phyloP scores from a whole-genome alignment of 2,113 vertebrate species.

The Boulengeromyrus knoepffleri region DNA sequence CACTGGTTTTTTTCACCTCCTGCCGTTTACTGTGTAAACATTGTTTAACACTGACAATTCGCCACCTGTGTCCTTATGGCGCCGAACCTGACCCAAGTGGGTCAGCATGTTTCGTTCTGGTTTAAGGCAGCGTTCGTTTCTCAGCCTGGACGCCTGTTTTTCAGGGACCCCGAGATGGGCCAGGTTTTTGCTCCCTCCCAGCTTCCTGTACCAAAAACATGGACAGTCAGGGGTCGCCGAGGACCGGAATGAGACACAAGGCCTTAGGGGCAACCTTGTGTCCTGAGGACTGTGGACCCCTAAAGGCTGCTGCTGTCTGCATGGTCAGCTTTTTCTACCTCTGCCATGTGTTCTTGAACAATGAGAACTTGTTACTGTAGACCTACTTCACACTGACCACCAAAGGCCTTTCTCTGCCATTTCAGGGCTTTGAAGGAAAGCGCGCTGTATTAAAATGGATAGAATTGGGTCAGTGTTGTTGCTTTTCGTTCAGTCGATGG shows the following conservation, averaged over 20 bases:
- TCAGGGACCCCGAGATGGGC: neutral
- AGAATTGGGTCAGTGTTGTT: neutral
- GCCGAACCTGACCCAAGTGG: neutral
- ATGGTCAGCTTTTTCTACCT: neutral
- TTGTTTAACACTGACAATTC: neutral
- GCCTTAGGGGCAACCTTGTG: neutral
- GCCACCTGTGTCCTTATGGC: neutral
- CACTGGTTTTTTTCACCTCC: neutral
- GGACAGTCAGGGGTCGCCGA: neutral
- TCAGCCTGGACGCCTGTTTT: neutral
- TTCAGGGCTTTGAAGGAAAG: neutral
- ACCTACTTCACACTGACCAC: neutral
- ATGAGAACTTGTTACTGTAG: neutral
- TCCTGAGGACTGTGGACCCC: neutral
- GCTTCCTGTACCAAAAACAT: neutral
- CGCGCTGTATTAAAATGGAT: neutral
- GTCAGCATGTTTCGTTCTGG: neutral
- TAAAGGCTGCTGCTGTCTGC: neutral
- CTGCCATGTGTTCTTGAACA: neutral
- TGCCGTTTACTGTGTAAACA: neutral
- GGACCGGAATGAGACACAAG: neutral
- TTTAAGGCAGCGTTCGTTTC: neutral
- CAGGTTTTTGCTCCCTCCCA: neutral
- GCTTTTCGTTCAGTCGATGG: neutral
- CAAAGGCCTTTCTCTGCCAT: neutral